Evolutionary conservation across 2,113 vertebrate genomes (phyloP).

Genomic region (Willisornis vidua): DNA sequence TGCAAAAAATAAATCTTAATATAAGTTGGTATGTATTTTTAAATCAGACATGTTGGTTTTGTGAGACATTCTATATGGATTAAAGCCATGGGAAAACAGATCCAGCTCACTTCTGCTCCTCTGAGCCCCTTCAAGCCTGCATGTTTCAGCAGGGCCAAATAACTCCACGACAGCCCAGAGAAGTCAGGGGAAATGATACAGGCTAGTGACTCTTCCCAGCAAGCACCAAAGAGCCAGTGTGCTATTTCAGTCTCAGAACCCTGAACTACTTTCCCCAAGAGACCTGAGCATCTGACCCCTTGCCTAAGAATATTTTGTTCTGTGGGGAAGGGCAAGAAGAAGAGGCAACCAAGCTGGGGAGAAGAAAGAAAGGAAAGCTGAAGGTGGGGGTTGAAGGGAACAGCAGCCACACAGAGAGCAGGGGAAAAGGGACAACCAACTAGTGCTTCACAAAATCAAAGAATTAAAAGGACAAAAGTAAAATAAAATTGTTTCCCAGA

Average conservation of each 20-base stretch:
- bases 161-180: neutral
- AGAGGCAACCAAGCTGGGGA: neutral
- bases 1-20: neutral
- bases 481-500: neutral
- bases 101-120: neutral
- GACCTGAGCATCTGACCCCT: neutral
- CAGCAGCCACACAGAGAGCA: neutral
- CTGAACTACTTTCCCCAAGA: neutral
- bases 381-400: neutral
- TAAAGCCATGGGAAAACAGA: neutral
- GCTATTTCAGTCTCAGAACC: conserved; percentile 12
- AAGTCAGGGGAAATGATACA: neutral
- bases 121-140: neutral
- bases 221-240: neutral
- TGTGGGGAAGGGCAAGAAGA: neutral
- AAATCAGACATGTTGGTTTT: neutral
- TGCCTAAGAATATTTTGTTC: neutral
- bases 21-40: conserved; percentile 14
- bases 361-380: neutral
- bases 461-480: neutral
- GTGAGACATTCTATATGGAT: neutral
- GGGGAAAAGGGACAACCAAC: neutral
- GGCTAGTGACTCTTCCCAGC: neutral
- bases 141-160: neutral
- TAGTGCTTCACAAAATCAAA: neutral